A percentile compares a stretch with the other conserved stretches of the same genome.
phyloP scores from a whole-genome alignment of 2,888 invertebrate species.

The Athalia cordata region DNA sequence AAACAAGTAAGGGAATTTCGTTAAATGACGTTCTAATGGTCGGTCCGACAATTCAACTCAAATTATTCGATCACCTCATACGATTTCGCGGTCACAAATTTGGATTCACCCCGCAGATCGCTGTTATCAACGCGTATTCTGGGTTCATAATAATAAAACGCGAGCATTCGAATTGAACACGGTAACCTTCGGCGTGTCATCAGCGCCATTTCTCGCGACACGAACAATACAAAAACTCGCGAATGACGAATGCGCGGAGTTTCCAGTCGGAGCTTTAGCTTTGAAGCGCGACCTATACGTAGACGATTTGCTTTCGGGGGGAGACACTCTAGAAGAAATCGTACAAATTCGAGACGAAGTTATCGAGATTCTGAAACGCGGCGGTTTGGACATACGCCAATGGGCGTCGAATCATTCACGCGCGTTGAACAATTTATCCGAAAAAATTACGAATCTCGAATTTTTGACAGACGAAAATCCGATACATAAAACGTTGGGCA shows the following conservation, averaged over 20 bases:
- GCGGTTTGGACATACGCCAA: slow-evolving; percentile 38
- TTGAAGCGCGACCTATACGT: slow-evolving; percentile 25
- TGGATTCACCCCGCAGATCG: slow-evolving; percentile 33
- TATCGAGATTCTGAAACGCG: slow-evolving; percentile 3
- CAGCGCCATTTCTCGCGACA: slow-evolving; percentile 17
- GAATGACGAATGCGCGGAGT: slow-evolving; percentile 6
- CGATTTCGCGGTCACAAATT: slow-evolving; percentile 39
- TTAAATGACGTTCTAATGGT: slow-evolving; percentile 40
- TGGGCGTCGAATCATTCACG: slow-evolving; percentile 40
- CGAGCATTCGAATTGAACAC: slow-evolving; percentile 40
- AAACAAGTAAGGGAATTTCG: slow-evolving; percentile 40
- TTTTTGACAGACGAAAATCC: slow-evolving; percentile 47
- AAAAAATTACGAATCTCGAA: slow-evolving; percentile 38
- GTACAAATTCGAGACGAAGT: slow-evolving; percentile 29
- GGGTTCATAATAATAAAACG: neutral
- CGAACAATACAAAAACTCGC: slow-evolving; percentile 25
- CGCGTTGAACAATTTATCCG: neutral
- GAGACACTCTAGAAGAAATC: slow-evolving; percentile 3
- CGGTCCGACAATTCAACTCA: slow-evolving; percentile 36
- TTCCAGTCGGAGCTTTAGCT: neutral
- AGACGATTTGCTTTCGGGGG: slow-evolving; percentile 17
- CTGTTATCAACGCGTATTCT: slow-evolving; percentile 38
- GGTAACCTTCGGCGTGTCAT: slow-evolving; percentile 34
- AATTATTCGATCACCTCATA: slow-evolving; percentile 25
- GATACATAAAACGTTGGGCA: slow-evolving; percentile 46